Evolutionary conservation across 2,888 invertebrate genomes (phyloP).

Genomic region (Celastrina argiolus): DNA sequence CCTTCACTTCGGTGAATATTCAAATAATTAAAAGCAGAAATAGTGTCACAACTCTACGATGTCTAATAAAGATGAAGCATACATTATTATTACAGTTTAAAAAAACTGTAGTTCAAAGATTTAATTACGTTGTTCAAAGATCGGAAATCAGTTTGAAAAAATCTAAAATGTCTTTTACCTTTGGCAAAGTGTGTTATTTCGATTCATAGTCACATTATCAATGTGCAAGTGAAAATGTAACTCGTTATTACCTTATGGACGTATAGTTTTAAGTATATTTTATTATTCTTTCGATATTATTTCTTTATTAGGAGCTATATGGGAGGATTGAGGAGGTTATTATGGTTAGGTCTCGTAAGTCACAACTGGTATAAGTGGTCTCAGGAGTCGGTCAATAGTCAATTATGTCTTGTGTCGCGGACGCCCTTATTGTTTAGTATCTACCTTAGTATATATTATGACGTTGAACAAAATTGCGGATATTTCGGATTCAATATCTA

Average conservation of each 20-base stretch:
- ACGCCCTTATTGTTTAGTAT: background rate
- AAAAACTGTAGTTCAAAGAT: too few relatives aligned
- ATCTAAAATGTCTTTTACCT: too few relatives aligned
- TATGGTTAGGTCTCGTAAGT: background rate
- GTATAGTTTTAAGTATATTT: background rate
- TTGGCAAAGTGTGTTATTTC: too few relatives aligned
- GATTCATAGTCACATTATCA: too few relatives aligned
- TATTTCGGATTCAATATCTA: too few relatives aligned
- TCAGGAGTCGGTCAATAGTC: constrained; percentile 7
- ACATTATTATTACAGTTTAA: background rate
- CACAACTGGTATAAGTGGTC: background rate
- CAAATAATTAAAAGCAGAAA: background rate
- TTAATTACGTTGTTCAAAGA: too few relatives aligned
- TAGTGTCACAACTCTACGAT: background rate
- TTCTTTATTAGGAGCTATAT: background rate
- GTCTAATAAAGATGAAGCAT: background rate
- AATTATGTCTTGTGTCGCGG: background rate
- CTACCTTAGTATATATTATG: too few relatives aligned
- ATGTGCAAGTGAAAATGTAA: too few relatives aligned
- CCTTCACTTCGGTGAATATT: background rate
- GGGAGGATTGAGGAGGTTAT: background rate
- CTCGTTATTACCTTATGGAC: background rate
- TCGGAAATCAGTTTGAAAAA: too few relatives aligned
- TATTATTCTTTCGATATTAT: too few relatives aligned
- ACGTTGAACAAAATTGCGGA: too few relatives aligned